Evolutionary conservation across 2,888 invertebrate species (phyloP), one percentile per base, ranked within the genome.

Genomic region (Elysia crispata): DNA sequence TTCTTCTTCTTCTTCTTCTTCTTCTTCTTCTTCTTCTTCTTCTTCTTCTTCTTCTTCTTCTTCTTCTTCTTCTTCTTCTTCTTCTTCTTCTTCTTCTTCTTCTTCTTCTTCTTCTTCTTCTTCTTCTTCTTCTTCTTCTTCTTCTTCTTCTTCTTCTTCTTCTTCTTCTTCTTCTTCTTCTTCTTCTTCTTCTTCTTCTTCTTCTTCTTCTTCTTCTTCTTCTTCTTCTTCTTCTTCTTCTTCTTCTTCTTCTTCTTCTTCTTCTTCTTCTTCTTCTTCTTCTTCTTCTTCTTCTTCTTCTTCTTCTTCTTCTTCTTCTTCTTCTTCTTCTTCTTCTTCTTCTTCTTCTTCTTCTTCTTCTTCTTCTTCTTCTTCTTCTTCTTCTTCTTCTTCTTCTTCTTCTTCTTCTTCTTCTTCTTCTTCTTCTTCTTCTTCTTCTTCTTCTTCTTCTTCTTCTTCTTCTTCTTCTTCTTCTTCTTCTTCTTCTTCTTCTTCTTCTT

Each of bases 381-480:
- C 33, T 41, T 69, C 67, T 31, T 67, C 30, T 49, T 49, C 70
- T 49, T 49, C 70, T 49, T 49, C 70, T 49, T 49, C 70, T 33
- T 49, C 70, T 49, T 49, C 70, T 49, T 49, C 70, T 49, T 49
- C 70, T 49, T 49, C 70, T 25, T 72, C 31, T 31, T 30, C 31
- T 67, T 31, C 20, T 31, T 67, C 11, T 1, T 31, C 67, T 15
- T 31, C 1, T 15, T 31, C 31, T 67, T 67, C 1, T 31, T 31
- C 66, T 66, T 66, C 66, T 66, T 66, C 66, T 66, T 62, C n/a
- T 62, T 62, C n/a, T 20, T 62, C n/a, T 20, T 20, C n/a, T 20
- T 20, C 62, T 20, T 20, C n/a, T 62, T 62, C n/a, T 62, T 20
- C 5, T 62, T 20, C 62, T 62, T 20, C 62, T 20, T 20, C 23